Evolutionary conservation across 2,797 vertebrate genomes (phyloP).

Genomic region (Scyliorhinus canicula): DNA sequence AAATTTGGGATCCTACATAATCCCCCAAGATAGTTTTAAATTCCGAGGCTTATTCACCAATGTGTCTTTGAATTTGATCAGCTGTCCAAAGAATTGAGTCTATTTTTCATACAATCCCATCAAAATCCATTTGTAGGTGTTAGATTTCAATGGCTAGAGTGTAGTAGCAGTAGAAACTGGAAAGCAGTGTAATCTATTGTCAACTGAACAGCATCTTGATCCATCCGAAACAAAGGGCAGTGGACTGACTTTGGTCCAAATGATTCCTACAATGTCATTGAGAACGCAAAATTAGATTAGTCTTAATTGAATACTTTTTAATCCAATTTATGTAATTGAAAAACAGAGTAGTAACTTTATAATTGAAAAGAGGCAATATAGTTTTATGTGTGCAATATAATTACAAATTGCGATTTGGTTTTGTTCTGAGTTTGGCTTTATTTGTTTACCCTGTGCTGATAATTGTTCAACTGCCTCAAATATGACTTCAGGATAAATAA

Average conservation of each 20-base stretch:
- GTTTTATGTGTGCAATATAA: not conserved
- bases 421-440: not conserved
- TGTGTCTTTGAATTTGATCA: not conserved
- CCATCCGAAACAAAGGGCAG: not conserved
- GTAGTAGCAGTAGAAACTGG: not conserved
- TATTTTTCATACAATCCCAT: not conserved
- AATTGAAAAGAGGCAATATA: not conserved
- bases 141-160: not conserved
- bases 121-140: not conserved
- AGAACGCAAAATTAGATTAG: not conserved
- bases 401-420: not conserved
- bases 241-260: conserved; percentile 13
- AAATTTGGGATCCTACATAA: not conserved
- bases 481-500: conserved; percentile 9
- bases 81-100: not conserved
- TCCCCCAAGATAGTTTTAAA: not conserved
- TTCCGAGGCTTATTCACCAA: not conserved
- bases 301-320: conserved; percentile 17
- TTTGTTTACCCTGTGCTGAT: not conserved
- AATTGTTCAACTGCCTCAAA: not conserved
- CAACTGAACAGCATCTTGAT: not conserved
- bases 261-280: not conserved
- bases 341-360: not conserved
- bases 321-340: conserved; percentile 2
- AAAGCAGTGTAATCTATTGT: not conserved